Percentiles rank a stretch among this genome's conserved stretches.
Evolutionary conservation across 2,888 invertebrate species (phyloP).

Genomic region (Yponomeuta cagnagella): DNA sequence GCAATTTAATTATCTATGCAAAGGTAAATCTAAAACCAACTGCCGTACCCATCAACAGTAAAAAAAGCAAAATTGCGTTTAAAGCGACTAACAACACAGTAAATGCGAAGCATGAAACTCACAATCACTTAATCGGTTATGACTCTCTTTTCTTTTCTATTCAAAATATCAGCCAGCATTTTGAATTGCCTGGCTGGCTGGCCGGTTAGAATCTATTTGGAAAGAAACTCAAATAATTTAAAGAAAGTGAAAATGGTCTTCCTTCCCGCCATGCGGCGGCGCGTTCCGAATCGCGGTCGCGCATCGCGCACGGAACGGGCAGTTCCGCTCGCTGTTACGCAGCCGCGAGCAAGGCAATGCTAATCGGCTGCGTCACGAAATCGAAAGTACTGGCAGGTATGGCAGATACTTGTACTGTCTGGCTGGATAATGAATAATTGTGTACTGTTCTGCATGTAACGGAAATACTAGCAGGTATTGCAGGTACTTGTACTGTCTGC

Average conservation of each 20-base stretch:
- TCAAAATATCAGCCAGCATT: slow-evolving; percentile 37
- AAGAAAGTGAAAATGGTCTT: slow-evolving; percentile 40
- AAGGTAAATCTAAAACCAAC: too few relatives aligned
- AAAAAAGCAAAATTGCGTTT: too few relatives aligned
- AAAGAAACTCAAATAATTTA: slow-evolving; percentile 50
- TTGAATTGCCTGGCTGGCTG: slow-evolving; percentile 37
- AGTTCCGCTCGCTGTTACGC: slow-evolving; percentile 66
- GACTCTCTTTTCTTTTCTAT: not conserved
- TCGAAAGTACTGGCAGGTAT: slow-evolving; percentile 52
- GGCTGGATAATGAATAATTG: too few relatives aligned
- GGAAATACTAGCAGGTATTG: too few relatives aligned
- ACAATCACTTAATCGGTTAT: not conserved
- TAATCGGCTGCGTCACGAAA: slow-evolving; percentile 70
- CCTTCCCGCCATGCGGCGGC: not conserved
- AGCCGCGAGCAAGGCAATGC: slow-evolving; percentile 63
- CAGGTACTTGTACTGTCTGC: too few relatives aligned
- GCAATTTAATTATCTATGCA: too few relatives aligned
- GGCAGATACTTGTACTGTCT: not conserved
- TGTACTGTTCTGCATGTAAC: too few relatives aligned
- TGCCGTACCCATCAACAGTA: too few relatives aligned
- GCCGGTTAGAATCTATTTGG: slow-evolving; percentile 37
- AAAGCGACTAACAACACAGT: too few relatives aligned
- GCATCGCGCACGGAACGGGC: not conserved
- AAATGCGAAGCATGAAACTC: not conserved
- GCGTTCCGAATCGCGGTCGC: slow-evolving; percentile 22